phyloP scores from a whole-genome alignment of 2,888 invertebrate species.

The Patella caerulea region DNA sequence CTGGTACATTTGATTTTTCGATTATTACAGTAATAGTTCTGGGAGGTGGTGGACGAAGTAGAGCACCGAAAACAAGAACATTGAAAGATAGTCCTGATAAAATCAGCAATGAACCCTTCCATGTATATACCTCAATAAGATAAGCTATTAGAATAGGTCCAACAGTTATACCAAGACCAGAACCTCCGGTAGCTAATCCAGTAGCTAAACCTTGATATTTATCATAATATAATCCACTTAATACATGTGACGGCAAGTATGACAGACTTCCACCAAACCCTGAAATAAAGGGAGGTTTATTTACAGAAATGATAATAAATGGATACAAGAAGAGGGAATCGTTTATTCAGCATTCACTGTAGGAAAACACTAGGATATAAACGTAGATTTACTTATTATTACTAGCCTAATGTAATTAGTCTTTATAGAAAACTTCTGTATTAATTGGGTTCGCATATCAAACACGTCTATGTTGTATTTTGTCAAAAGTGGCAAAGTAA shows the following conservation, averaged over 20 bases:
- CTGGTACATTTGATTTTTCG: neutral
- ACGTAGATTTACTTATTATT: too few relatives aligned
- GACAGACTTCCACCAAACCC: constrained; percentile 55
- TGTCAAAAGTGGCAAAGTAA: too few relatives aligned
- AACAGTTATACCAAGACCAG: constrained; percentile 49
- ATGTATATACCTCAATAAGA: constrained; percentile 54
- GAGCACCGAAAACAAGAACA: constrained; percentile 46
- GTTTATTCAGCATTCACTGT: too few relatives aligned
- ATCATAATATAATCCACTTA: constrained; percentile 55
- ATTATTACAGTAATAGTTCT: constrained; percentile 3
- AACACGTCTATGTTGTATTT: too few relatives aligned
- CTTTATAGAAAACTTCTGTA: too few relatives aligned
- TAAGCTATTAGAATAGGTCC: constrained; percentile 49
- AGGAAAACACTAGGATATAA: too few relatives aligned
- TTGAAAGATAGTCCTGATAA: constrained; percentile 51
- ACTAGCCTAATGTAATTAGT: too few relatives aligned
- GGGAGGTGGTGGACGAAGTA: constrained; percentile 47
- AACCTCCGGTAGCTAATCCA: constrained; percentile 58
- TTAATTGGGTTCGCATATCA: too few relatives aligned
- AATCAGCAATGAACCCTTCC: constrained; percentile 58
- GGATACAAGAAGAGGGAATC: too few relatives aligned
- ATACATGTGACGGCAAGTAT: constrained; percentile 57
- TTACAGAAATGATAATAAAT: too few relatives aligned
- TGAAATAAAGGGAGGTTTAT: constrained; percentile 23
- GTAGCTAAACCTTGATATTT: constrained; percentile 54